Percentiles rank a stretch among this genome's conserved stretches.
Evolutionary conservation across 2,888 invertebrate species (phyloP).

Genomic region (Steinernema carpocapsae): DNA sequence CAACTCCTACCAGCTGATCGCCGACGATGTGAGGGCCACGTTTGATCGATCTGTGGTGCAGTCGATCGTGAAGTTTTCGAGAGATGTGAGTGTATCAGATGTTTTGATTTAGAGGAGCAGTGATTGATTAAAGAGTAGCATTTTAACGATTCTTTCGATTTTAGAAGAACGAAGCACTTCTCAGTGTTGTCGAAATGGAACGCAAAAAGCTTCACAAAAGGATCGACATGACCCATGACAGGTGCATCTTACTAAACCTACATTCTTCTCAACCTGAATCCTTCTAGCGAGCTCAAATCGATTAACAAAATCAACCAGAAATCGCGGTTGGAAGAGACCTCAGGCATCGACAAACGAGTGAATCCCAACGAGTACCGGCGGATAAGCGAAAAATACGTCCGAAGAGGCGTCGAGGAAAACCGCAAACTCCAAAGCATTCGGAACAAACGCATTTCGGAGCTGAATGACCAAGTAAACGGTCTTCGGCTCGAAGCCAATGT

Average conservation of each 20-base stretch:
- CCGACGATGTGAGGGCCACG: constrained; percentile 12
- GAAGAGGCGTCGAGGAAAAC: constrained; percentile 52
- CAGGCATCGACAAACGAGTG: constrained; percentile 49
- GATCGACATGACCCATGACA: constrained; percentile 46
- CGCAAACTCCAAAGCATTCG: constrained; percentile 47
- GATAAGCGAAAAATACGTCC: constrained; percentile 51
- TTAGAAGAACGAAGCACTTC: constrained; percentile 42
- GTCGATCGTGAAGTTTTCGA: constrained; percentile 44
- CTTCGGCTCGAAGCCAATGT: constrained; percentile 42
- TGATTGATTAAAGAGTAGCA: no score
- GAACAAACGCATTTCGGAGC: constrained; percentile 49
- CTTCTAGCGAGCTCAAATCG: constrained; percentile 47
- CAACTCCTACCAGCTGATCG: constrained; percentile 30
- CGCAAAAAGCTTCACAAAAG: constrained; percentile 41
- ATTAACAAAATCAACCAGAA: constrained; percentile 53
- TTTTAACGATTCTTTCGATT: constrained; percentile 30
- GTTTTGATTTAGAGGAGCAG: background rate
- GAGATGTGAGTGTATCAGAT: constrained; percentile 39
- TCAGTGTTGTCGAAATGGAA: constrained; percentile 42
- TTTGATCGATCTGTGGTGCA: constrained; percentile 6
- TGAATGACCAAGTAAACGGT: constrained; percentile 44
- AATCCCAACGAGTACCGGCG: constrained; percentile 54
- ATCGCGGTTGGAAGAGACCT: constrained; percentile 48
- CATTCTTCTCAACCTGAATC: background rate
- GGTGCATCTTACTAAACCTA: constrained; percentile 32